phyloP scores from a whole-genome alignment of 2,888 invertebrate genomes.

The Oeneis ivallda region DNA sequence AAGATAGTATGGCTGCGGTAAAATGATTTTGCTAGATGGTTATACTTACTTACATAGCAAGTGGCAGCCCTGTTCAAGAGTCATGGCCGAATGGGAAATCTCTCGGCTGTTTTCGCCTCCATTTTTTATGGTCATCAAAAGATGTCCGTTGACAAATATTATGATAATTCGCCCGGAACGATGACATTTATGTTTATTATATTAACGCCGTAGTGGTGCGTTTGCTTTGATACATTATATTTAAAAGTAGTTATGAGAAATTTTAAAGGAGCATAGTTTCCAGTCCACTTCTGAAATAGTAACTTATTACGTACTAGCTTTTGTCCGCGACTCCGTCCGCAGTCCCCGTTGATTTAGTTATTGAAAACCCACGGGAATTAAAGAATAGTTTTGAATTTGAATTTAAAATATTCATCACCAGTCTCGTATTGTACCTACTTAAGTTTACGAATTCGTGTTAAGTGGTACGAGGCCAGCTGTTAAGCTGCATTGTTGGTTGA shows the following conservation, averaged over 20 bases:
- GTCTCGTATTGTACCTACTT: too few relatives aligned
- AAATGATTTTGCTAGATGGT: too few relatives aligned
- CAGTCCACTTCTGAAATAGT: not conserved
- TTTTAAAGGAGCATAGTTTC: not conserved
- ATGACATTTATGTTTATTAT: slow-evolving; percentile 33
- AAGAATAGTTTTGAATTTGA: too few relatives aligned
- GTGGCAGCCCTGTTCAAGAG: not conserved
- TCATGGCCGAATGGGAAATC: slow-evolving; percentile 1
- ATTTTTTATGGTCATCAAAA: slow-evolving; percentile 34
- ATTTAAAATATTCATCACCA: too few relatives aligned
- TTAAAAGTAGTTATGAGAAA: not conserved
- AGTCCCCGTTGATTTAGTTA: too few relatives aligned
- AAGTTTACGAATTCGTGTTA: too few relatives aligned
- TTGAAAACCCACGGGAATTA: too few relatives aligned
- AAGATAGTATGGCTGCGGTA: too few relatives aligned
- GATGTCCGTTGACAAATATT: slow-evolving; percentile 34
- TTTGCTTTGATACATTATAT: slow-evolving; percentile 21
- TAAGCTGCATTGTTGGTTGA: too few relatives aligned
- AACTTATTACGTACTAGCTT: not conserved
- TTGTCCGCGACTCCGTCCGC: not conserved
- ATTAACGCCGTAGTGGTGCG: slow-evolving; percentile 10
- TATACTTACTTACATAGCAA: too few relatives aligned
- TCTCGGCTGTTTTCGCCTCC: slow-evolving; percentile 18
- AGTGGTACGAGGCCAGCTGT: too few relatives aligned
- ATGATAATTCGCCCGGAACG: slow-evolving; percentile 28